These are phyloP conservation scores for Drosophila pseudoananassae DNA, from an alignment of 1,140 invertebrate species.

Conservation along the genomic window DNA sequence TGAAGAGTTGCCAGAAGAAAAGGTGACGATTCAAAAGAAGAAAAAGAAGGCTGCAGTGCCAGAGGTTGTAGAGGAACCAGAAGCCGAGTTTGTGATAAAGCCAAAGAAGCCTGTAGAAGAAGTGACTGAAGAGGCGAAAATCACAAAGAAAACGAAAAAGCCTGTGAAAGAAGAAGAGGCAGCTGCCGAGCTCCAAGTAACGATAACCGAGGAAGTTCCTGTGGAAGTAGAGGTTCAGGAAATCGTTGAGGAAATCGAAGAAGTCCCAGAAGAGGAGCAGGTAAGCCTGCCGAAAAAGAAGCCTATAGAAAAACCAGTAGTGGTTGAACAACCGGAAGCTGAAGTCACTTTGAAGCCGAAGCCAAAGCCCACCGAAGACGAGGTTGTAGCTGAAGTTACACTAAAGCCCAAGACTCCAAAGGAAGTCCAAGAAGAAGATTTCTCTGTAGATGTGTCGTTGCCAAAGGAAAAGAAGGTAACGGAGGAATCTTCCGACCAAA, in stretches of 20 bases:
- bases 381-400: slow-evolving; percentile 74
- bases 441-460: slow-evolving; percentile 72
- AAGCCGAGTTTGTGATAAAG: slow-evolving; percentile 70
- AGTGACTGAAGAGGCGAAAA: slow-evolving; percentile 76
- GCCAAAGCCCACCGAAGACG: slow-evolving; percentile 41
- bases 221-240: slow-evolving; percentile 50
- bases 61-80: slow-evolving; percentile 70
- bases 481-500: slow-evolving; percentile 71
- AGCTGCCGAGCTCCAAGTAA: slow-evolving; percentile 65
- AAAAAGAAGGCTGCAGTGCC: slow-evolving; percentile 57
- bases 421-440: slow-evolving; percentile 71
- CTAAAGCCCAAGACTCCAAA: slow-evolving; percentile 79
- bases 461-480: slow-evolving; percentile 61
- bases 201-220: slow-evolving; percentile 50
- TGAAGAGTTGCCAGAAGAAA: slow-evolving; percentile 68
- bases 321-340: slow-evolving; percentile 63
- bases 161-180: slow-evolving; percentile 56
- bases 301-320: slow-evolving; percentile 27
- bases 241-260: slow-evolving; percentile 65
- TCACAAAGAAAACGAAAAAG: slow-evolving; percentile 70
- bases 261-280: slow-evolving; percentile 43
- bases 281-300: slow-evolving; percentile 61
- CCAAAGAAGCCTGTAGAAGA: slow-evolving; percentile 69
- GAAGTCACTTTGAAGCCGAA: slow-evolving; percentile 60
- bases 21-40: slow-evolving; percentile 66